Base-by-base conservation (phyloP, 1,140 invertebrate genomes). In the Diplogasteroides magnus region DNA sequence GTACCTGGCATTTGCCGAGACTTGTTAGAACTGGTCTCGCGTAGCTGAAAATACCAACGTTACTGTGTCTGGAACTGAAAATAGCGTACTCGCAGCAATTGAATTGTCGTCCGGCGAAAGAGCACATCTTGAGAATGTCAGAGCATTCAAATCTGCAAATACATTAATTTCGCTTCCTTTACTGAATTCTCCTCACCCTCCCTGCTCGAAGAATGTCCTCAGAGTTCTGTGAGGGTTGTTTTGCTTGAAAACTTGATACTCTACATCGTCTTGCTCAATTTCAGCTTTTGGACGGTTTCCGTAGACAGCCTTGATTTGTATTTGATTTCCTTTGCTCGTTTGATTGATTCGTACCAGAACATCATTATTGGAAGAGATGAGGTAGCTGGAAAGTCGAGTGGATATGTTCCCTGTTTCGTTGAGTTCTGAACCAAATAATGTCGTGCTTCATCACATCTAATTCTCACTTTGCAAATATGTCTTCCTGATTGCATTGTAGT, bases 71-170 rank as follows among this genome's bases (percentile, higher is more conserved):
- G 19, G 19, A 6, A 48, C 6, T 6, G 19, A 48, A 19, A 11
- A 6, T 11, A 48, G 19, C 37, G 6, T 19, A 71, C 28, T 66
- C n/a, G 29, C 69, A 71, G 28, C 69, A 71, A 60, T 64, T n/a
- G 55, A 71, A 71, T 31, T 37, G n/a, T 25, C 56, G 57, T 32
- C 69, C 69, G 23, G 56, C 69, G 25, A 64, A 71, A 32, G 55
- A 62, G 31, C 69, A 71, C 2, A 57, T 71, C 25, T 64, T 63
- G 13, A 71, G 55, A 31, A 71, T 56, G 14, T 71, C 69, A 27
- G 59, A 55, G 31, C 69, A 71, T 29, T 71, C 56, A 31, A 71
- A 71, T 23, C 64, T n/a, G n/a, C n/a, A n/a, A n/a, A n/a, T n/a
- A n/a, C n/a, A n/a, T n/a, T n/a, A n/a, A n/a, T n/a, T n/a, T n/a